A percentile compares a stretch with the other conserved stretches of the same genome.
These are phyloP conservation scores for Pristionchus mayeri DNA, from an alignment of 2,888 invertebrate genomes.

Conservation along the genomic window DNA sequence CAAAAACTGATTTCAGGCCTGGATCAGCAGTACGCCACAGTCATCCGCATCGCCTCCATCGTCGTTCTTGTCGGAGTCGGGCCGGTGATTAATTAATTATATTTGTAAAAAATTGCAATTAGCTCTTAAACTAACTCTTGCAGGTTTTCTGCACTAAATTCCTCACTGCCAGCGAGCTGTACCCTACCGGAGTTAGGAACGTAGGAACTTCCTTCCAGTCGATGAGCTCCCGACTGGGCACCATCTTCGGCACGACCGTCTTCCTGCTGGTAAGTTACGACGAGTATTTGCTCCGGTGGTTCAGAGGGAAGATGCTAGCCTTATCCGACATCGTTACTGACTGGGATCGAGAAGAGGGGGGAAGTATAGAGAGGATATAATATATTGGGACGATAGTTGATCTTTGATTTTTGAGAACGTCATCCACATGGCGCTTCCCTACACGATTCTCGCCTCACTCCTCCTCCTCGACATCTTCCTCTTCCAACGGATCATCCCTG, in stretches of 20 bases:
- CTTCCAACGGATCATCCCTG: conserved; percentile 4
- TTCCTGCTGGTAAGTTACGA: neutral
- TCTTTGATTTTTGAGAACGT: neutral
- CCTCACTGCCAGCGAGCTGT: neutral
- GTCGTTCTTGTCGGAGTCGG: neutral
- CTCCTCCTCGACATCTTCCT: conserved; percentile 25
- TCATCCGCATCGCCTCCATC: neutral
- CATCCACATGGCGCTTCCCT: neutral
- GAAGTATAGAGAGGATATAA: too few relatives aligned
- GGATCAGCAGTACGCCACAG: neutral
- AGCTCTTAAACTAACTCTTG: too few relatives aligned
- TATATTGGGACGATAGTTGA: too few relatives aligned
- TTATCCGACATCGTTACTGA: too few relatives aligned
- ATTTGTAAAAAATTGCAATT: neutral
- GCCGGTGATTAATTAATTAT: neutral
- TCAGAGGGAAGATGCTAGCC: too few relatives aligned
- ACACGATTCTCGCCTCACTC: neutral
- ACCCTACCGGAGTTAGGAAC: conserved; percentile 6
- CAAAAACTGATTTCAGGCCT: conserved; percentile 5
- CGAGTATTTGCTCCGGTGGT: too few relatives aligned
- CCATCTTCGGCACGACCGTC: neutral
- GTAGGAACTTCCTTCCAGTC: conserved; percentile 29
- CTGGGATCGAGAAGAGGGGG: too few relatives aligned
- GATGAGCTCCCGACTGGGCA: conserved; percentile 23
- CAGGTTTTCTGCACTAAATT: conserved; percentile 18